A percentile compares a stretch with the other conserved stretches of the same genome.
These are phyloP conservation scores for Lamellibrachia satsuma DNA, from an alignment of 2,888 invertebrate species.

Conservation along the genomic window DNA sequence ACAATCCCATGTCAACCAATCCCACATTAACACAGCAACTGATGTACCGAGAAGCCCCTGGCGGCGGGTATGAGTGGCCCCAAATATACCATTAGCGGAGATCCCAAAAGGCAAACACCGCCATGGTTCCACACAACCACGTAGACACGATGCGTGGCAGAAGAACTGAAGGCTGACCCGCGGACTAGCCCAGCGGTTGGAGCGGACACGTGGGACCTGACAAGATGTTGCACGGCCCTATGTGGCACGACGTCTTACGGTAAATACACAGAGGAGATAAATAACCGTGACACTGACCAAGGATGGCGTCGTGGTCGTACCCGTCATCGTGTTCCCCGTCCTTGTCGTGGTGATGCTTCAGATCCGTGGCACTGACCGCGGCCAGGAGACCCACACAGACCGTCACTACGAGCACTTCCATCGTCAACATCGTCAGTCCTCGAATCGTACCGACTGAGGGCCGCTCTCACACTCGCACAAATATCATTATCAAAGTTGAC, in stretches of 20 bases:
- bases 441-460: neutral
- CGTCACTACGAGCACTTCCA: neutral
- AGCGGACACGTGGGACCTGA: neutral
- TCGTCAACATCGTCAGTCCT: neutral
- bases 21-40: no score
- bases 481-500: neutral
- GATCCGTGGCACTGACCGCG: neutral
- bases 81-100: neutral
- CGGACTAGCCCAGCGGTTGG: neutral
- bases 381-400: neutral
- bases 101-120: neutral
- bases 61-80: neutral
- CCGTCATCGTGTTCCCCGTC: slow-evolving; percentile 80
- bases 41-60: no score
- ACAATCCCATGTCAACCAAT: no score
- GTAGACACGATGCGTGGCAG: neutral
- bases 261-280: neutral
- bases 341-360: neutral
- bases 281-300: slow-evolving; percentile 72
- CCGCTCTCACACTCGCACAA: neutral
- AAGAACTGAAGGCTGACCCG: neutral
- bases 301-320: slow-evolving; percentile 94
- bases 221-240: neutral
- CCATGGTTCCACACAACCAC: neutral
- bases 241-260: neutral